Base-by-base conservation (phyloP, 2,888 invertebrate species). In the Lamproptera curius region DNA sequence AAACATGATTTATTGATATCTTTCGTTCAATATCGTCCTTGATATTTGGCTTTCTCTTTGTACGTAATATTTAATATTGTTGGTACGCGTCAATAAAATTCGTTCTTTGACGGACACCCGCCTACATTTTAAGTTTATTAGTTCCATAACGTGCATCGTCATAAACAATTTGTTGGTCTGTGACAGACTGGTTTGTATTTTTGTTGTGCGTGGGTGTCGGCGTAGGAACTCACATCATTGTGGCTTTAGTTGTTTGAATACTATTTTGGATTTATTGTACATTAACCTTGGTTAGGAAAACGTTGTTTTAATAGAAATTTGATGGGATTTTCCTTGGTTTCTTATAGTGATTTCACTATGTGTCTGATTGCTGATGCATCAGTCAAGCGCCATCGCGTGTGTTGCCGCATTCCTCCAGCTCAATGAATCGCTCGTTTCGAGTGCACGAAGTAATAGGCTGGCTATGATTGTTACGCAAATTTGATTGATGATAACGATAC, bases 401-500 rank as follows among this genome's bases (percentile, higher is more conserved):
- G 63, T 58, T 62, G 58, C 65, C 37, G 68, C 74, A 78, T 80
- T 76, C 78, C 74, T 58, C 56, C 56, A 62, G 63, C 53, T 62
- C 66, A 70, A 64, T 71, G 68, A 67, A 70, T 70, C 71, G 62
- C 60, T 62, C 55, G 60, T 62, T 62, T 65, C 66, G 62, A 70
- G 66, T 73, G 71, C 70, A 67, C 63, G 60, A 59, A 67, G 74
- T 79, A 82, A 83, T 82, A 81, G 79, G 73, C 76, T 79, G 76
- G 74, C 78, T 71, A n/a, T n/a, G 20, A 82, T 82, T 72, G 82
- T 86, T 86, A 83, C 80, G 83, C 82, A 84, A 83, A 84, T 78
- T 82, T 84, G 84, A 86, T 85, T 75, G 79, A 85, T 80, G 87
- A 84, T 86, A 79, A 85, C 78, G 70, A 83, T 79, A 76, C 63